A percentile compares a stretch with the other conserved stretches of the same genome.
phyloP scores from a whole-genome alignment of 2,113 vertebrate genomes.

The Acrocephalus kingi region DNA sequence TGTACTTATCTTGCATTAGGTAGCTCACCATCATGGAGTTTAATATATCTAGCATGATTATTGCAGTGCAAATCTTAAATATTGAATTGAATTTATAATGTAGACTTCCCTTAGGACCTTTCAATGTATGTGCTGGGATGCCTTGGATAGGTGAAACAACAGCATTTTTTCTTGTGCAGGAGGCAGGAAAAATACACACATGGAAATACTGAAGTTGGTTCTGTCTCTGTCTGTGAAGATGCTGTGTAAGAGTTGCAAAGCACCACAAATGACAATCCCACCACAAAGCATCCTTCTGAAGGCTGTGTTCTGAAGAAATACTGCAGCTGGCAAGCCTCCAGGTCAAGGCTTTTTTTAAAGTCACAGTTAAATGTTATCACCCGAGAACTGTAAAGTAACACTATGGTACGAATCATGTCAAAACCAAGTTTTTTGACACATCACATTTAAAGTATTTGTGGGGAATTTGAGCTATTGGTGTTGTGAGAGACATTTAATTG shows the following conservation, averaged over 20 bases:
- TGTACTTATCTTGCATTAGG: background rate
- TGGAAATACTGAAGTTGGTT: background rate
- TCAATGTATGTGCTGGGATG: rapidly evolving
- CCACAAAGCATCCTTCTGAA: background rate
- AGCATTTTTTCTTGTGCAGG: background rate
- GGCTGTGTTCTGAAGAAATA: background rate
- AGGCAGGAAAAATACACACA: background rate
- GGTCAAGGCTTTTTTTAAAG: background rate
- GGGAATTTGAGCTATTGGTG: background rate
- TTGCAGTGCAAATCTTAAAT: background rate
- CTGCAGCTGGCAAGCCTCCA: background rate
- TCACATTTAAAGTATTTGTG: background rate
- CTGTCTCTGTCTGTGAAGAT: background rate
- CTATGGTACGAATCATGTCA: background rate
- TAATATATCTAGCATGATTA: background rate
- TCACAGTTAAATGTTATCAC: background rate
- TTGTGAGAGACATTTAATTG: background rate
- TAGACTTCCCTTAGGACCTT: background rate
- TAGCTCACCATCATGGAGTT: background rate
- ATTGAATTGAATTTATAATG: background rate
- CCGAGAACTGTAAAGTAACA: background rate
- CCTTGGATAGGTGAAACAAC: background rate
- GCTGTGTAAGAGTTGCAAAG: background rate
- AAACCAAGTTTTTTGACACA: background rate
- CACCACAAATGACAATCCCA: background rate